phyloP scores from a whole-genome alignment of 2,797 vertebrate genomes.

The Picus viridis region DNA sequence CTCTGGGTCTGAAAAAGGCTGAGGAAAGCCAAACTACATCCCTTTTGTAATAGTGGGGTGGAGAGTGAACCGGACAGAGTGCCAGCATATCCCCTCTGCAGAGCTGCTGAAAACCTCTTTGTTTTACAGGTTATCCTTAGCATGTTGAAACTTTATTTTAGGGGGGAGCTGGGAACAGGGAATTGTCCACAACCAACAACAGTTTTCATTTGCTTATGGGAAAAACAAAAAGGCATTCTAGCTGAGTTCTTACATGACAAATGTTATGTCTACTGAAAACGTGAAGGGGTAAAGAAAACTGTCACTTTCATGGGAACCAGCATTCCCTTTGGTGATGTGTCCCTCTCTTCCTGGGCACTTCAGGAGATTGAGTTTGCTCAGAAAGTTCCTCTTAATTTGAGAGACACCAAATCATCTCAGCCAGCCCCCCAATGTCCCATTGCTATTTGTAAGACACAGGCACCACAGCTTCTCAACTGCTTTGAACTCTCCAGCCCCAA shows the following conservation, averaged over 20 bases:
- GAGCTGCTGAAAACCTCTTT: not conserved
- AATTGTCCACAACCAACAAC: not conserved
- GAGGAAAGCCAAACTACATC: slow-evolving; percentile 40
- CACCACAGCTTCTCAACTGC: not conserved
- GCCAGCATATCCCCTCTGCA: not conserved
- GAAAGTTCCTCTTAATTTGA: not conserved
- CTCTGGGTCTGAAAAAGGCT: slow-evolving; percentile 26
- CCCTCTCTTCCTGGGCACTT: not conserved
- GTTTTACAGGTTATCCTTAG: not conserved
- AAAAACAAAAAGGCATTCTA: not conserved
- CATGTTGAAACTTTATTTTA: not conserved
- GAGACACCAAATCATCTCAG: not conserved
- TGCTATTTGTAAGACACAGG: not conserved
- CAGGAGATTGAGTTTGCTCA: not conserved
- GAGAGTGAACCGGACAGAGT: not conserved
- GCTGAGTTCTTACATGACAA: not conserved
- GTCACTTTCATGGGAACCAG: not conserved
- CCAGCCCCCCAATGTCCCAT: fast-evolving
- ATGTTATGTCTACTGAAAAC: not conserved
- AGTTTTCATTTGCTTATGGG: not conserved
- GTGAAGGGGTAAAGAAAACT: not conserved
- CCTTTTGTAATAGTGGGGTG: not conserved
- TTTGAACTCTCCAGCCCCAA: not conserved
- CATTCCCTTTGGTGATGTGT: not conserved
- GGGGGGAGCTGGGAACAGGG: too few relatives aligned